Evolutionary conservation across 1,140 invertebrate genomes (phyloP).

Genomic region (Chironomus striatipennis): DNA sequence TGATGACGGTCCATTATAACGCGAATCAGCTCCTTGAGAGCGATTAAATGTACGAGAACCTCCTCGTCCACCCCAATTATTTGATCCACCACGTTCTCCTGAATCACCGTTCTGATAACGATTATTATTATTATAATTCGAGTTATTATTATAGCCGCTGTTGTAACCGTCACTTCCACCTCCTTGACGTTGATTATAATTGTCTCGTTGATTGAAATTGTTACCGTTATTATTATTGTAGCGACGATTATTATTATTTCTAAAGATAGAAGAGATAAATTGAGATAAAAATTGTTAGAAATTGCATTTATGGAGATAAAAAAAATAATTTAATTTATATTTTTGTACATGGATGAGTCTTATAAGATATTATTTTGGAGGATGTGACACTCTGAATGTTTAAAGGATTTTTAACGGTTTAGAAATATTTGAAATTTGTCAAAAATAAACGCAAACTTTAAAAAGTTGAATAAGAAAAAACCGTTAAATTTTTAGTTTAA

Average conservation of each 20-base stretch:
- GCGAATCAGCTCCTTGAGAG: background rate
- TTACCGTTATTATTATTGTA: background rate
- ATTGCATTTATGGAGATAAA: no score
- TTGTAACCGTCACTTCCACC: no score
- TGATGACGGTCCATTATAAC: background rate
- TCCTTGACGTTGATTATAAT: background rate
- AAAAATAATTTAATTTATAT: background rate
- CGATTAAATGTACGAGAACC: constrained; percentile 29
- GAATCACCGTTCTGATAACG: constrained; percentile 26
- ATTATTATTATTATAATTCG: constrained; percentile 9
- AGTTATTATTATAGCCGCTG: background rate
- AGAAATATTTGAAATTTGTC: no score
- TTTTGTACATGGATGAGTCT: no score
- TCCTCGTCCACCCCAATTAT: constrained; percentile 35
- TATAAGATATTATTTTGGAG: no score
- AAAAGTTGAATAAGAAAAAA: no score
- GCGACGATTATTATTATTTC: constrained; percentile 18
- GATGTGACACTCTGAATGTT: no score
- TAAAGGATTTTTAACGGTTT: no score
- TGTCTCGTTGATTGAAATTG: background rate
- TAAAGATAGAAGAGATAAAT: background rate
- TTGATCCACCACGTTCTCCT: constrained; percentile 28
- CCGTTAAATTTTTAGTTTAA: no score
- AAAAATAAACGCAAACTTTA: no score
- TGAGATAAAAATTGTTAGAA: no score